Evolutionary conservation across 92 coral and sea anemone genomes (phyloP), one percentile per base, ranked within the genome.

Genomic region (Nematostella vectensis): DNA sequence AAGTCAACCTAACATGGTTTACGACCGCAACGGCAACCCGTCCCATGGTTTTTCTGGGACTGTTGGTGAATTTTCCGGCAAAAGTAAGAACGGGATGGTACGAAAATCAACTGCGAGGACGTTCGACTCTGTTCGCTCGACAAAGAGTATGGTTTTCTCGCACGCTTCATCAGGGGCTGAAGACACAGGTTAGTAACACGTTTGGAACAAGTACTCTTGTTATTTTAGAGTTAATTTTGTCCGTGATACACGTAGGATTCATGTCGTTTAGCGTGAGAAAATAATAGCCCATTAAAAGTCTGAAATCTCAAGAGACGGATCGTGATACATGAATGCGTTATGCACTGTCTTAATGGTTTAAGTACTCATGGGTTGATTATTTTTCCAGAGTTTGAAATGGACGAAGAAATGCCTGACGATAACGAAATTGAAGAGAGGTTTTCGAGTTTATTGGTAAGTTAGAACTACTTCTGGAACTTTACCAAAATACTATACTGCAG

Each of bases 391-490:
- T 85, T 85, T 49, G 95, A 85, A 47, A 88, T 85, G 12, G 95
- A 91, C 70, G 95, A 85, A 36, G 87, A 76, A 69, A 78, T 91
- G 80, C 98, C 98, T 22, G 83, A 80, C n/a, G 98, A 91, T 45
- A 82, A 71, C 20, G 98, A 91, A 68, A 80, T 91, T 45, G 98
- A 91, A 55, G 68, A 80, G 63, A 63, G 98, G 48, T 91, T 91
- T 74, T 66, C 82, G 3, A 59, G 66, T 49, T 71, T 91, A 22
- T 47, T 91, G 95, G 98, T 91, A 65, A 48, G 82, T 44, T 12
- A 6, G 8, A 40, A n/a, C n/a, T n/a, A n/a, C n/a, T n/a, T n/a
- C n/a, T n/a, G n/a, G n/a, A n/a, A n/a, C n/a, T n/a, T n/a, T n/a
- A n/a, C n/a, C n/a, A n/a, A n/a, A n/a, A n/a, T n/a, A n/a, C n/a